Evolutionary conservation across 1,140 invertebrate species (phyloP).

Genomic region (Drosophila kurseongensis): DNA sequence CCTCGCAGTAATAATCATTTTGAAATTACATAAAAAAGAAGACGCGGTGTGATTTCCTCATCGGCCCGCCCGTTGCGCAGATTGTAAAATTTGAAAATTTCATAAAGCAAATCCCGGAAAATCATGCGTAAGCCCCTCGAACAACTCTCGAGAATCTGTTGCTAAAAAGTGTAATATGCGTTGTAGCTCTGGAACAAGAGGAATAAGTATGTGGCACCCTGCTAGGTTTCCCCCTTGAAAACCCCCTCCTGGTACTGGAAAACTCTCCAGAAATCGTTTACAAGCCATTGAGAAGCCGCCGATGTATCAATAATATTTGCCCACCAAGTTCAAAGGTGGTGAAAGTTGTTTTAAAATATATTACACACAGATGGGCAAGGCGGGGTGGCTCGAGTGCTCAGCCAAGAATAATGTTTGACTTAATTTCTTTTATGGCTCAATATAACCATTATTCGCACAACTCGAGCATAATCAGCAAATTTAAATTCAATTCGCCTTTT

Average conservation of each 20-base stretch:
- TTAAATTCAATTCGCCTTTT: conserved; percentile 79
- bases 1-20: conserved; percentile 72
- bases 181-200: conserved; percentile 42
- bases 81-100: conserved; percentile 69
- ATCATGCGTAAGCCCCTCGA: conserved; percentile 69
- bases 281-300: conserved; percentile 78
- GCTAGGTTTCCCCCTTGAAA: conserved; percentile 18
- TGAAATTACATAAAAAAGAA: conserved; percentile 66
- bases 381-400: conserved; percentile 5
- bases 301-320: conserved; percentile 82
- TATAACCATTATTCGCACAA: conserved; percentile 80
- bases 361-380: conserved; percentile 7
- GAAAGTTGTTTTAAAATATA: conserved; percentile 66
- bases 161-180: conserved; percentile 70
- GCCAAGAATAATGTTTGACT: conserved; percentile 74
- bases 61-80: conserved; percentile 59
- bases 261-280: conserved; percentile 65
- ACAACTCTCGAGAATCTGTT: conserved; percentile 74
- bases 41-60: conserved; percentile 58
- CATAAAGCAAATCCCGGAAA: conserved; percentile 60
- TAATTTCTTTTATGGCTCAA: conserved; percentile 83
- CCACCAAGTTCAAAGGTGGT: conserved; percentile 65
- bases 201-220: conserved; percentile 48
- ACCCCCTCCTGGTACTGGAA: conserved; percentile 28
- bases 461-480: conserved; percentile 74